phyloP scores from a whole-genome alignment of 2,888 invertebrate species.

The Machimus rusticus region DNA sequence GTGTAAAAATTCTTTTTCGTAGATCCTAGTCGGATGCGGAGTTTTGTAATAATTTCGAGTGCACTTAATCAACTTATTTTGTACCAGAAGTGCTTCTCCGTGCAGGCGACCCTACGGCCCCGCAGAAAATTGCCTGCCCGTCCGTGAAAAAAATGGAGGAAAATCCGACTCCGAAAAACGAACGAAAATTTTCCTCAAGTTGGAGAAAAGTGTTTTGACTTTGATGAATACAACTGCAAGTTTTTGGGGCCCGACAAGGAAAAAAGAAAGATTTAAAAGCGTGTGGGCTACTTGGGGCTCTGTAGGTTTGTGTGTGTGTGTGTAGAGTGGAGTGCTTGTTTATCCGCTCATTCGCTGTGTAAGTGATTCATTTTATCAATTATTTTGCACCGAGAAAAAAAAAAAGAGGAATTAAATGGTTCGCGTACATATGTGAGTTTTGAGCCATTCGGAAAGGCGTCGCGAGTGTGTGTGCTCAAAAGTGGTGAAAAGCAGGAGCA shows the following conservation, averaged over 20 bases:
- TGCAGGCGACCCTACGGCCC: not conserved
- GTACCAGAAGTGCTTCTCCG: not conserved
- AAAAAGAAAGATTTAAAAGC: not conserved
- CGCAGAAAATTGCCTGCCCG: not conserved
- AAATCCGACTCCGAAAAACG: not conserved
- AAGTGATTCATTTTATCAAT: slow-evolving; percentile 34
- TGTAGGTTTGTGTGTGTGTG: not conserved
- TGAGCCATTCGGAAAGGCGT: not conserved
- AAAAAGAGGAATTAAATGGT: slow-evolving; percentile 1
- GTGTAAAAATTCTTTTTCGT: slow-evolving; percentile 24
- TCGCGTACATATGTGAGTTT: not conserved
- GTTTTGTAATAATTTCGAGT: slow-evolving; percentile 1
- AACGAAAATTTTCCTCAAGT: not conserved
- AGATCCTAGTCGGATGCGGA: not conserved
- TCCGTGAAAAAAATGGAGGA: slow-evolving; percentile 15
- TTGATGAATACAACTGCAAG: slow-evolving; percentile 9
- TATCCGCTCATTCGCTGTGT: not conserved
- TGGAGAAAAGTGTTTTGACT: slow-evolving; percentile 29
- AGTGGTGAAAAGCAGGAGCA: not conserved
- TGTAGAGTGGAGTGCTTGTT: not conserved
- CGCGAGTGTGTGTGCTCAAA: slow-evolving; percentile 27
- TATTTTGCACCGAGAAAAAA: not conserved
- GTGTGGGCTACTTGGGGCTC: not conserved
- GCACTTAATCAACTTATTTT: not conserved
- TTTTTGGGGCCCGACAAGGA: not conserved